A percentile compares a stretch with the other conserved stretches of the same genome.
Conservation (phyloP, 1,140 invertebrate genomes). For the Cecropterus lyciades region DNA sequence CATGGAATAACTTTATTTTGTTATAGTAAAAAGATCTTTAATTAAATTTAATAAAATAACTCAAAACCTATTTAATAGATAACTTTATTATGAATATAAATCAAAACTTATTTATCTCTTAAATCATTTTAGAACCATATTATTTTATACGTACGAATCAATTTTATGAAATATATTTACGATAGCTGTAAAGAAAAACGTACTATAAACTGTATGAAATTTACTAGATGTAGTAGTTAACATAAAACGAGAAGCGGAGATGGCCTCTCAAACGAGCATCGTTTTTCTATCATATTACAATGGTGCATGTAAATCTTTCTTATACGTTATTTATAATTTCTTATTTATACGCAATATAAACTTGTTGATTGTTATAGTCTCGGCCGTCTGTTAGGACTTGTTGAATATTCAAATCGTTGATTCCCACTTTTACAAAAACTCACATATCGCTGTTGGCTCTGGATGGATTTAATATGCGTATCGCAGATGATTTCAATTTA, state of each 20-base stretch:
- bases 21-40: too few relatives aligned
- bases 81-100: too few relatives aligned
- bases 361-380: constrained; percentile 18
- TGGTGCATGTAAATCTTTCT: constrained; percentile 22
- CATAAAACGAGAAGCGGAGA: background rate
- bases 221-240: too few relatives aligned
- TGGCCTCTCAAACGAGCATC: background rate
- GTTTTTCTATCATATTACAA: constrained; percentile 4
- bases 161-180: too few relatives aligned
- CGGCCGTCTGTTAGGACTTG: background rate
- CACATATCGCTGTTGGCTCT: constrained; percentile 16
- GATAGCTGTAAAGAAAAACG: too few relatives aligned
- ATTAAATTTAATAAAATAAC: too few relatives aligned
- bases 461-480: constrained; percentile 1
- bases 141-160: too few relatives aligned
- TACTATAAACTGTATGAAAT: too few relatives aligned
- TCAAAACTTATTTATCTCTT: too few relatives aligned
- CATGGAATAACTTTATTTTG: too few relatives aligned
- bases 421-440: constrained; percentile 1
- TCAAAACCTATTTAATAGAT: too few relatives aligned
- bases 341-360: constrained; percentile 25
- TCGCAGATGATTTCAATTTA: constrained; percentile 9
- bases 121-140: too few relatives aligned
- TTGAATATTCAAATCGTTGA: constrained; percentile 14
- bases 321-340: constrained; percentile 23